Conservation (phyloP, 2,888 invertebrate genomes). For the Agrochola circellaris region DNA sequence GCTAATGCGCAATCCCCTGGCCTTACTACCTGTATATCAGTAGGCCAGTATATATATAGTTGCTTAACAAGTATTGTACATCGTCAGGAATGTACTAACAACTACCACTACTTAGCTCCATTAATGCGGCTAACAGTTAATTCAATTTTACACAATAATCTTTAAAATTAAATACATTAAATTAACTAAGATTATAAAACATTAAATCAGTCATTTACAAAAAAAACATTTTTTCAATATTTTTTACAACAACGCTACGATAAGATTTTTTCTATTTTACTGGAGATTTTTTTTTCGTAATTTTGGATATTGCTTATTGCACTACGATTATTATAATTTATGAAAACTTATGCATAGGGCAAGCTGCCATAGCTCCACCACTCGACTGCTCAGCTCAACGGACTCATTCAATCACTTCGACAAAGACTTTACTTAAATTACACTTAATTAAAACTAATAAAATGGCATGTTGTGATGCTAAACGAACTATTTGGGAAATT, state of each 20-base stretch:
- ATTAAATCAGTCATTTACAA: conserved; percentile 88
- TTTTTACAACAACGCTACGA: conserved; percentile 76
- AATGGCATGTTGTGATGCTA: conserved; percentile 74
- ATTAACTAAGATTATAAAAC: conserved; percentile 80
- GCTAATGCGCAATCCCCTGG: conserved; percentile 79
- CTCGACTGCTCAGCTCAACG: conserved; percentile 44
- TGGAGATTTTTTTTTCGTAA: conserved; percentile 67
- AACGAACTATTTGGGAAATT: conserved; percentile 59
- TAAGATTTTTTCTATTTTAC: conserved; percentile 60
- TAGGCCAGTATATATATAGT: conserved; percentile 79
- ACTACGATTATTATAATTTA: conserved; percentile 69
- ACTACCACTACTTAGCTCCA: conserved; percentile 81
- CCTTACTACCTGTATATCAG: conserved; percentile 74
- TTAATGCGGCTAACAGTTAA: conserved; percentile 72
- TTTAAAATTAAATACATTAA: conserved; percentile 83
- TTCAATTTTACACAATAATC: conserved; percentile 74
- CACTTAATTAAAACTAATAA: conserved; percentile 69
- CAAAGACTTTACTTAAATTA: conserved; percentile 57
- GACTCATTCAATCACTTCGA: conserved; percentile 42
- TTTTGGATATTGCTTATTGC: conserved; percentile 80
- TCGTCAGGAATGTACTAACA: conserved; percentile 88
- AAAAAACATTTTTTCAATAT: conserved; percentile 60
- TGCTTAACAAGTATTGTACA: conserved; percentile 84
- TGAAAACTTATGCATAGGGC: conserved; percentile 59
- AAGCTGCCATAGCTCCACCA: conserved; percentile 56